phyloP scores from a whole-genome alignment of 2,888 invertebrate species.

The Empis stercorea region DNA sequence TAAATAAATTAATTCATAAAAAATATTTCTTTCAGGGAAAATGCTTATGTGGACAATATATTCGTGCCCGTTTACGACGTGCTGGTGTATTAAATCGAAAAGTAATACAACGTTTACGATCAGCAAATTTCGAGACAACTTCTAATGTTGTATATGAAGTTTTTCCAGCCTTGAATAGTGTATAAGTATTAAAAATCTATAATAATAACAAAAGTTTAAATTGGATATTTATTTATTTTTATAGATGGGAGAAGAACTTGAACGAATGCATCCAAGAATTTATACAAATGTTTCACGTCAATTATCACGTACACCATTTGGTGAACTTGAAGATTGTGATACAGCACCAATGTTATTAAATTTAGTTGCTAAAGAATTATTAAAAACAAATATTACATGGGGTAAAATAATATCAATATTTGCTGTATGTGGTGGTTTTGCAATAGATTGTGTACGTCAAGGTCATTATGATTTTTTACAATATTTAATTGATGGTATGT shows the following conservation, averaged over 20 bases:
- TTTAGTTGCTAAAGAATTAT: conserved; percentile 57
- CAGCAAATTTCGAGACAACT: conserved; percentile 40
- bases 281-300: conserved; percentile 63
- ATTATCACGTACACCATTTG: conserved; percentile 47
- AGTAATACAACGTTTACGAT: conserved; percentile 51
- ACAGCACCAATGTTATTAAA: conserved; percentile 43
- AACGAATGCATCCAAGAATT: conserved; percentile 64
- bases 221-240: conserved; percentile 16
- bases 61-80: conserved; percentile 58
- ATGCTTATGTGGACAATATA: conserved; percentile 63
- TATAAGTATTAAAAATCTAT: conserved; percentile 25
- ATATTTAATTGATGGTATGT: conserved; percentile 62
- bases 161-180: conserved; percentile 47
- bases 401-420: conserved; percentile 68
- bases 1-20: no score
- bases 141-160: conserved; percentile 45
- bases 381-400: conserved; percentile 61
- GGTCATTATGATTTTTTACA: conserved; percentile 66
- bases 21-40: conserved; percentile 40
- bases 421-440: conserved; percentile 70
- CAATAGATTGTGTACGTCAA: conserved; percentile 64
- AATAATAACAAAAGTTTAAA: conserved; percentile 4
- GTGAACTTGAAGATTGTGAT: conserved; percentile 40
- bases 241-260: conserved; percentile 54
- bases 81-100: conserved; percentile 63